Conservation (phyloP, 2,888 invertebrate genomes). For the Pardosa pseudoannulata region DNA sequence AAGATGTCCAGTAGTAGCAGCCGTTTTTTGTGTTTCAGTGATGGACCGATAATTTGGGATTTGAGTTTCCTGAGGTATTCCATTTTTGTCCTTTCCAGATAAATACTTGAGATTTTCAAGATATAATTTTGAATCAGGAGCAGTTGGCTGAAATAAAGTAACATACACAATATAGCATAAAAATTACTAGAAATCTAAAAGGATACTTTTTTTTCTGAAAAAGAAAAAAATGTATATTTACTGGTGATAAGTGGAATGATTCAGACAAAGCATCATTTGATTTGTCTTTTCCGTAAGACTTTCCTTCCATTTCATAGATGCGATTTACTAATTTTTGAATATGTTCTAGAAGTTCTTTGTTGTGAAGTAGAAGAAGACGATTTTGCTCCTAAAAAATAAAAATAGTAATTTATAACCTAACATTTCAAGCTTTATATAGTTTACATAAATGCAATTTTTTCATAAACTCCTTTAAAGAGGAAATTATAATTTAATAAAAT, state of each 20-base stretch:
- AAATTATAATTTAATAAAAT: too few relatives aligned
- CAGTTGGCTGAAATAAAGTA: constrained; percentile 13
- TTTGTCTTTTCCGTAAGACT: constrained; percentile 35
- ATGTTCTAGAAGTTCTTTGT: constrained; percentile 95
- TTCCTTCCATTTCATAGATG: constrained; percentile 88
- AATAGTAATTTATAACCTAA: neutral
- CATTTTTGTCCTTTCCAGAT: neutral
- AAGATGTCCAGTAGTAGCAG: neutral
- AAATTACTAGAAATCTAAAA: too few relatives aligned
- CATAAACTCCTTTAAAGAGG: too few relatives aligned
- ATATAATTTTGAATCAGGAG: neutral
- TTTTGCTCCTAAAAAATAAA: constrained; percentile 85
- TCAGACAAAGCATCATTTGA: constrained; percentile 31
- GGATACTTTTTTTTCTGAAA: too few relatives aligned
- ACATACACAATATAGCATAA: neutral
- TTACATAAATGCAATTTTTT: too few relatives aligned
- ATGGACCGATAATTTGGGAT: constrained; percentile 20
- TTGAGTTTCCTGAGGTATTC: neutral
- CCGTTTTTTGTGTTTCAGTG: constrained; percentile 8
- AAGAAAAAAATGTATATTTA: constrained; percentile 11
- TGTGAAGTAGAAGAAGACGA: constrained; percentile 95
- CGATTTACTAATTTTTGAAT: constrained; percentile 92
- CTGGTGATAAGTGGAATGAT: constrained; percentile 37
- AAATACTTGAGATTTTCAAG: neutral
- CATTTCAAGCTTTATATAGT: too few relatives aligned